Base-by-base conservation (phyloP, 2,888 invertebrate genomes). In the Cataglyphis rosenhaueri region DNA sequence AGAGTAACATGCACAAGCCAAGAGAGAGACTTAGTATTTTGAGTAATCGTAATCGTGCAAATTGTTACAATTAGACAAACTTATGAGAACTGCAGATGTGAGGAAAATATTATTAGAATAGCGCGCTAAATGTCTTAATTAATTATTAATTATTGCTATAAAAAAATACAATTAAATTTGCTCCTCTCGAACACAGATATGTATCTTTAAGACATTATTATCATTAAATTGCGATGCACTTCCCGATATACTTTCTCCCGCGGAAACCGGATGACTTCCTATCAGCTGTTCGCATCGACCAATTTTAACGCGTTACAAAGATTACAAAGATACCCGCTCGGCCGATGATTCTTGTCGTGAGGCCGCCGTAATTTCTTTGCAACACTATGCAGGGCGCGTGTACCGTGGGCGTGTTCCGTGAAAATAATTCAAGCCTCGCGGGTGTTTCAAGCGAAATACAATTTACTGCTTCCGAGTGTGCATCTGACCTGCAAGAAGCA, bases 401-500 rank as follows among this genome's bases (percentile, higher is more conserved):
- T 61, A 29, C 29, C 65, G 48, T 71, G 74, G 65, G 65, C 75
- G 75, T 76, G 55, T 76, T 76, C 38, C 38, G 29, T 55, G 66
- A 66, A 81, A 86, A 88, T 82, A 81, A 83, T 84, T 81, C 78
- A 75, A 76, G 70, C 25, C 55, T 76, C 57, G 57, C 64, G 21
- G 65, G 64, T 38, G 74, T 81, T 71, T 76, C 66, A 52, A 61
- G 74, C 44, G 68, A 73, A 65, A 83, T 79, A 59, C 76, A 73
- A 85, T 83, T 81, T 84, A 86, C 41, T 44, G 83, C 75, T 83
- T 85, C 62, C 83, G 76, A 76, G 76, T 52, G 44, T 57, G 64
- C 32, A 35, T 66, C 29, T 66, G 76, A 76, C 29, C 55, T 29
- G 25, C 61, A 48, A 57, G 29, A 41, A 44, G 41, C 32, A n/a